Conservation (phyloP, 2,113 vertebrate species). For the Pungitius pungitius region DNA sequence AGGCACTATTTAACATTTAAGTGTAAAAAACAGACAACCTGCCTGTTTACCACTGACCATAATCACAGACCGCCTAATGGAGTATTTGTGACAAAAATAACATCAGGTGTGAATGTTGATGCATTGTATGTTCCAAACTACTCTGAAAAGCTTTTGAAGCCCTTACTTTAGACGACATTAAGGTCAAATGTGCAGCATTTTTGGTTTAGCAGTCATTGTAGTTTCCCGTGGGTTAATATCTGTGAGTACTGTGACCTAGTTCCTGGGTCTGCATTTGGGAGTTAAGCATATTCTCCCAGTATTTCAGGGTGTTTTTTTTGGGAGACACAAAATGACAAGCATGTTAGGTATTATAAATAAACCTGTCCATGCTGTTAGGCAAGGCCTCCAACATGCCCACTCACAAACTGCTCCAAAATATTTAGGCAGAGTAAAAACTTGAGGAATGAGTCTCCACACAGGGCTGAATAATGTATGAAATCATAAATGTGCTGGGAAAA, state of each 20-base stretch:
- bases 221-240: neutral
- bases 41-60: neutral
- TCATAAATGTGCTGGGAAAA: neutral
- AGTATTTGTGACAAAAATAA: conserved; percentile 2
- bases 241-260: neutral
- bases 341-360: conserved; percentile 16
- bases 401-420: neutral
- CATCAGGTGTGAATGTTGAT: neutral
- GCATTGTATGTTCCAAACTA: neutral
- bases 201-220: neutral
- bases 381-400: neutral
- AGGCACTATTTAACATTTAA: neutral
- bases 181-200: neutral
- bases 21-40: neutral
- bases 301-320: conserved; percentile 14
- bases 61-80: neutral
- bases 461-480: neutral
- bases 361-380: neutral
- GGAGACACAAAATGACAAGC: conserved; percentile 13
- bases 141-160: neutral
- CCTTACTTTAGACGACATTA: neutral
- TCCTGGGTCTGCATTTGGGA: neutral
- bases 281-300: neutral
- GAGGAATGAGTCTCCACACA: neutral
- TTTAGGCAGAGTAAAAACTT: neutral